Percentiles rank a stretch among this genome's conserved stretches.
Evolutionary conservation across 2,113 vertebrate species (phyloP).

Genomic region (Gavialis gangeticus): DNA sequence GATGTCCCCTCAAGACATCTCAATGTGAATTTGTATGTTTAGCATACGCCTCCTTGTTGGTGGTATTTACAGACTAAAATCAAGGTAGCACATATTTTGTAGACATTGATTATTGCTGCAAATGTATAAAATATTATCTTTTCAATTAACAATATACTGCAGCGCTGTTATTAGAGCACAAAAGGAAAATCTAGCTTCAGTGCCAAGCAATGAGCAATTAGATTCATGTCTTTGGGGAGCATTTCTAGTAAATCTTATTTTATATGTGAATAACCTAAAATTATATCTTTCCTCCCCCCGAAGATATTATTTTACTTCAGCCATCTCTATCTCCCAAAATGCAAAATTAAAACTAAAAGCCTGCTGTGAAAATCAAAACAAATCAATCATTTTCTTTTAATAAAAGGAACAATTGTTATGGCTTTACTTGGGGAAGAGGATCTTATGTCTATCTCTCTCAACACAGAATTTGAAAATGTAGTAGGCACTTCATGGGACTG

Average conservation of each 20-base stretch:
- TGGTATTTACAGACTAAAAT: conserved; percentile 27
- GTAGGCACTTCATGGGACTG: not conserved
- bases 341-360: no score
- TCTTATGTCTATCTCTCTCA: not conserved
- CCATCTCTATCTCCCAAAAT: no score
- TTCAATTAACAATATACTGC: not conserved
- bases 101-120: conserved; percentile 8
- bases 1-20: not conserved
- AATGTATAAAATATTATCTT: not conserved
- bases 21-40: conserved; percentile 8
- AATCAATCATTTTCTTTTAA: no score
- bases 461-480: not conserved
- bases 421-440: not conserved
- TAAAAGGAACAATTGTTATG: no score
- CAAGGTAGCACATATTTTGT: not conserved
- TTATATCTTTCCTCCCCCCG: not conserved
- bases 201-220: not conserved
- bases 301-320: no score
- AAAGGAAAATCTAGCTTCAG: not conserved
- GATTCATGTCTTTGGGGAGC: not conserved
- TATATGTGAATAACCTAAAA: not conserved
- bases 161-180: not conserved
- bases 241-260: not conserved
- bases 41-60: not conserved
- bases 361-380: no score